A percentile compares a stretch with the other conserved stretches of the same genome.
Evolutionary conservation across 1,140 invertebrate species (phyloP).

Genomic region (Euborellia annulipes): DNA sequence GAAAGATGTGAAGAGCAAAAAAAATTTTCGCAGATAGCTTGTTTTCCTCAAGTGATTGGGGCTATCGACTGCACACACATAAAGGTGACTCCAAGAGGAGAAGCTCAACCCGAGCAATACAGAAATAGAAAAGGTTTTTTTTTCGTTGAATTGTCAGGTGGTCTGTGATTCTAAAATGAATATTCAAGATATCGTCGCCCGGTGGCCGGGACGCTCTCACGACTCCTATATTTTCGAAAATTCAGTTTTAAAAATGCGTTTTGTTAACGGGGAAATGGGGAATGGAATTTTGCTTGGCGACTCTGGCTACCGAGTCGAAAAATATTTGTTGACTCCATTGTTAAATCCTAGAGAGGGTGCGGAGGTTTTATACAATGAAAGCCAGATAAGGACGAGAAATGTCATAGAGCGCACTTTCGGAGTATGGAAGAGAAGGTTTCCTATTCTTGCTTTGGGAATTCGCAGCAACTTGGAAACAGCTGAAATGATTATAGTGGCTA

Average conservation of each 20-base stretch:
- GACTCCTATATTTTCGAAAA: conserved; percentile 22
- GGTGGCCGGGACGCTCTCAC: conserved; percentile 23
- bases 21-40: conserved; percentile 21
- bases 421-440: conserved; percentile 11
- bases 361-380: conserved; percentile 5
- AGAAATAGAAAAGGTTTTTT: conserved; percentile 27
- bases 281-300: conserved; percentile 20
- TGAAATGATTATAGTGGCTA: too few relatives aligned
- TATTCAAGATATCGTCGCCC: conserved; percentile 24
- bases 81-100: conserved; percentile 23
- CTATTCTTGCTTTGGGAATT: conserved; percentile 21
- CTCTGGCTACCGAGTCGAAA: conserved; percentile 6
- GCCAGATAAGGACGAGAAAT: conserved; percentile 6
- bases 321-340: conserved; percentile 9
- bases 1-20: conserved; percentile 13
- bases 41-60: conserved; percentile 27
- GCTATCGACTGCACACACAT: conserved; percentile 29
- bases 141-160: conserved; percentile 26
- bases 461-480: conserved; percentile 16
- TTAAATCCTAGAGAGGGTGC: background rate
- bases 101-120: conserved; percentile 24
- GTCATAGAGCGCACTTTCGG: conserved; percentile 9
- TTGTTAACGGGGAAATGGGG: conserved; percentile 14
- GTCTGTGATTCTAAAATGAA: conserved; percentile 21
- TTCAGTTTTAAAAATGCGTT: conserved; percentile 10